Percentiles rank a stretch among this genome's conserved stretches.
Conservation (phyloP, 1,140 invertebrate genomes). For the Periplaneta americana region DNA sequence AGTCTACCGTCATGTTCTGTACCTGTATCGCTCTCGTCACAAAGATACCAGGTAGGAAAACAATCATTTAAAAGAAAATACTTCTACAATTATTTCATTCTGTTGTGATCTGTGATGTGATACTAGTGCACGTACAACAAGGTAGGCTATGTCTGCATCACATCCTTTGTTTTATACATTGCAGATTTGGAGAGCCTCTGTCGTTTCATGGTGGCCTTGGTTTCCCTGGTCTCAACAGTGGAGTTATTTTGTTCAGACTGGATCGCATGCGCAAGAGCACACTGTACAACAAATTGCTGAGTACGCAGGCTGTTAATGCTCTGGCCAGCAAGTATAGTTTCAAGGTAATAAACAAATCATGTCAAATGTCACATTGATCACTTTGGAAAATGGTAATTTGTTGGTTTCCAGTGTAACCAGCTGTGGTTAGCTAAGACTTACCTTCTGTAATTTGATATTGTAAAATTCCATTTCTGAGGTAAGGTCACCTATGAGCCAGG, state of each 20-base stretch:
- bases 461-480: too few species aligned
- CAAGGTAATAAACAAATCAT: conserved; percentile 33
- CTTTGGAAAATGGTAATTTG: too few species aligned
- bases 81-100: too few species aligned
- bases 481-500: too few species aligned
- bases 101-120: conserved; percentile 77
- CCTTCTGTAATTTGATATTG: too few species aligned
- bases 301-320: conserved; percentile 46
- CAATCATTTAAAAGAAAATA: conserved; percentile 47
- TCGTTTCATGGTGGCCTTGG: conserved; percentile 41
- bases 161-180: neutral
- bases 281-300: conserved; percentile 51
- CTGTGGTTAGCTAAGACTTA: too few species aligned
- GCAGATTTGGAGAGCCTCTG: conserved; percentile 38
- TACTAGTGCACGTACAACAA: too few species aligned
- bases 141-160: neutral
- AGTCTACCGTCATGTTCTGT: conserved; percentile 74
- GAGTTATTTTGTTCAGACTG: conserved; percentile 69
- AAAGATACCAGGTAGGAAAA: conserved; percentile 51
- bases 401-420: too few species aligned
- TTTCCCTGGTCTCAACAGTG: conserved; percentile 76
- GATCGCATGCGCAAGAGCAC: conserved; percentile 59
- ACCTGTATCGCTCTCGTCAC: conserved; percentile 56
- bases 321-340: conserved; percentile 65
- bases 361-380: too few species aligned